Conservation (phyloP, 2,888 invertebrate species). For the Xanthia icteritia region DNA sequence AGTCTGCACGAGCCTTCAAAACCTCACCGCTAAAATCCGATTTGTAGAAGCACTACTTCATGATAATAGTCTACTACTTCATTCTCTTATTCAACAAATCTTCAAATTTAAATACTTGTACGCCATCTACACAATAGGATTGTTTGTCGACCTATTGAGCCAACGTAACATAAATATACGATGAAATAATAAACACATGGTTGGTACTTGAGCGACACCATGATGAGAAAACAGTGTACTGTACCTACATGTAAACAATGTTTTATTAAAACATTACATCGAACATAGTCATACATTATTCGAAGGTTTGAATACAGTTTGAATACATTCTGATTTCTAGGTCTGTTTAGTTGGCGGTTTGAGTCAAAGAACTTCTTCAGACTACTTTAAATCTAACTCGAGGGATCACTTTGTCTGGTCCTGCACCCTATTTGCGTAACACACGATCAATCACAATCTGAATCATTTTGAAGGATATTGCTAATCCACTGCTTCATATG, state of each 20-base stretch:
- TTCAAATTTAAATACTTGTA: constrained; percentile 9
- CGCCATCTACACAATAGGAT: constrained; percentile 17
- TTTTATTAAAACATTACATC: constrained; percentile 48
- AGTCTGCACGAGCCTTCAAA: not conserved
- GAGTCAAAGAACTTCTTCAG: not conserved
- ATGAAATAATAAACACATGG: constrained; percentile 55
- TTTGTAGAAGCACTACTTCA: constrained; percentile 9
- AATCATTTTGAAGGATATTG: no score
- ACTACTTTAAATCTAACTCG: not conserved
- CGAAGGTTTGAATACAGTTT: not conserved
- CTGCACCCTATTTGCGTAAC: no score
- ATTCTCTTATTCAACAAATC: constrained; percentile 11
- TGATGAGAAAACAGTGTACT: constrained; percentile 54
- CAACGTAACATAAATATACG: constrained; percentile 47
- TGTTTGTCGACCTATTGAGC: constrained; percentile 36
- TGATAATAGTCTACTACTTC: not conserved
- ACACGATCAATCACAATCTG: no score
- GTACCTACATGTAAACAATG: constrained; percentile 42
- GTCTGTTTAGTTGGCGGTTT: not conserved
- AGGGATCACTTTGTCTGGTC: not conserved
- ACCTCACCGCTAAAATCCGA: not conserved
- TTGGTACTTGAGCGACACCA: constrained; percentile 37
- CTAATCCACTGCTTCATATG: no score
- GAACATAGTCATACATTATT: constrained; percentile 15
- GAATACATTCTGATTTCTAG: not conserved